Evolutionary conservation across 2,888 invertebrate species (phyloP).

Genomic region (Tetragonisca angustula): DNA sequence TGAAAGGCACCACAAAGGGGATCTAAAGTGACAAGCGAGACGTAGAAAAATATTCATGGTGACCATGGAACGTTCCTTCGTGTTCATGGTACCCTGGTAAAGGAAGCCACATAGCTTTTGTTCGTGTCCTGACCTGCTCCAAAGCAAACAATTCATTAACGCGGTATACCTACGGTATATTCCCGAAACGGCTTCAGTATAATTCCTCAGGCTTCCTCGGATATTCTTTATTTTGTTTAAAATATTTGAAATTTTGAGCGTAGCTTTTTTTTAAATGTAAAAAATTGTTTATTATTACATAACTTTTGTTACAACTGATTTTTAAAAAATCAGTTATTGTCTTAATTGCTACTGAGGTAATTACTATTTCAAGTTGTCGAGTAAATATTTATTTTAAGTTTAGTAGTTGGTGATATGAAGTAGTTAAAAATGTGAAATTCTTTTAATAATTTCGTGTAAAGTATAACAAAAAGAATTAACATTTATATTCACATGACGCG

Average conservation of each 20-base stretch:
- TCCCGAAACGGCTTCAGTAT: no score
- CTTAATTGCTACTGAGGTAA: no score
- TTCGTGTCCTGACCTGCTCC: conserved; percentile 60
- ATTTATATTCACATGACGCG: background rate
- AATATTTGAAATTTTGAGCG: no score
- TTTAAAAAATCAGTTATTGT: no score
- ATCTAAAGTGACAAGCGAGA: background rate
- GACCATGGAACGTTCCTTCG: conserved; percentile 31
- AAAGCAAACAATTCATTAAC: conserved; percentile 14
- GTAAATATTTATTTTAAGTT: background rate
- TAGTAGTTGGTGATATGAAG: no score
- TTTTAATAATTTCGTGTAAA: background rate
- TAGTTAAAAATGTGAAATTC: background rate
- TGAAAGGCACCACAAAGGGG: background rate
- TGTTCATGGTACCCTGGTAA: conserved; percentile 60
- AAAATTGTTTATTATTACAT: no score
- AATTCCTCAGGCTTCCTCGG: no score
- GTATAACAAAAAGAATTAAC: background rate
- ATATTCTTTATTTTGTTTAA: no score
- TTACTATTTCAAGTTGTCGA: no score
- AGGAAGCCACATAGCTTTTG: conserved; percentile 70
- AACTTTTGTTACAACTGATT: no score
- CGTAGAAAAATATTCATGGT: conserved; percentile 32
- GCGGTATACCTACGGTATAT: no score
- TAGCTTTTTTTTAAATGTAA: no score